Evolutionary conservation across 2,888 invertebrate species (phyloP).

Genomic region (Eupithecia vulgata): DNA sequence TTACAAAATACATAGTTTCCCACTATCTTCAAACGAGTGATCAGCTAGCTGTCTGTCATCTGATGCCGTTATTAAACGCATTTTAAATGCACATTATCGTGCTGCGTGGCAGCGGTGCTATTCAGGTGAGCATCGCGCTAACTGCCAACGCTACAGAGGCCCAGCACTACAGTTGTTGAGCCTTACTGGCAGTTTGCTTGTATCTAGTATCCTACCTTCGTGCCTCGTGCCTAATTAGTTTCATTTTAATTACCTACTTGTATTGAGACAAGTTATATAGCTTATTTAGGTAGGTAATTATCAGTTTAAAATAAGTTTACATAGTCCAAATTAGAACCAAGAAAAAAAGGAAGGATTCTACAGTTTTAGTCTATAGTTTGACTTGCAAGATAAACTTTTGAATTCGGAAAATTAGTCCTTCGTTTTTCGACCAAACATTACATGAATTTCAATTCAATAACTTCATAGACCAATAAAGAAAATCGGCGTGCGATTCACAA

Average conservation of each 20-base stretch:
- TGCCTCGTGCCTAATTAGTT: not conserved
- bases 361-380: not conserved
- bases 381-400: too few relatives aligned
- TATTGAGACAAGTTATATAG: not conserved
- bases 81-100: too few relatives aligned
- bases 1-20: too few relatives aligned
- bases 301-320: not conserved
- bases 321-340: too few relatives aligned
- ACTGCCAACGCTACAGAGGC: not conserved
- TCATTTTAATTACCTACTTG: not conserved
- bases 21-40: too few relatives aligned
- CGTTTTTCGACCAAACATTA: not conserved
- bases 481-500: slow-evolving; percentile 6
- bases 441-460: not conserved
- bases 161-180: not conserved
- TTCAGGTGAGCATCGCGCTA: not conserved
- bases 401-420: not conserved
- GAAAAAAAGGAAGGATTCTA: not conserved
- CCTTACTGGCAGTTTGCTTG: not conserved
- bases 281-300: not conserved
- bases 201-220: not conserved
- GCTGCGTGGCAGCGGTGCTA: too few relatives aligned
- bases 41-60: too few relatives aligned
- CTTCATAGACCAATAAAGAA: not conserved
- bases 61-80: too few relatives aligned